These are phyloP conservation scores for Coremacera marginata DNA, from an alignment of 2,888 invertebrate species.

Conservation along the genomic window DNA sequence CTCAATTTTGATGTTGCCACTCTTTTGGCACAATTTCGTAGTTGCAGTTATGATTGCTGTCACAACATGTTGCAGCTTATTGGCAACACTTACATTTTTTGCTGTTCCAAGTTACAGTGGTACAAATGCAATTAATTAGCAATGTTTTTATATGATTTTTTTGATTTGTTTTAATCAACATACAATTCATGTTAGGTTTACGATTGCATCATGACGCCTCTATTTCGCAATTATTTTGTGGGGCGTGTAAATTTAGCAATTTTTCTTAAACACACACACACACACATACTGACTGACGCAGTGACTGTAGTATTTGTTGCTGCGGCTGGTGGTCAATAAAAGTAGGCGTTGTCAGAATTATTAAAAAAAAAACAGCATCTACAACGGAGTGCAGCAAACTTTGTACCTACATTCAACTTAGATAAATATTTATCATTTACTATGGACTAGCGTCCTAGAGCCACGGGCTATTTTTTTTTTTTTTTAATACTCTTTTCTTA, in stretches of 20 bases:
- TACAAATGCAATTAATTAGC: slow-evolving; percentile 2
- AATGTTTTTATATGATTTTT: neutral
- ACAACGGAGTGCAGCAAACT: too few species aligned
- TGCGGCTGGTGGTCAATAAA: neutral
- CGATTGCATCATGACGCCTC: neutral
- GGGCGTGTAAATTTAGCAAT: slow-evolving; percentile 9
- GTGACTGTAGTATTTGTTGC: neutral
- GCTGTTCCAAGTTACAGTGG: slow-evolving; percentile 7
- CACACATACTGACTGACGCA: too few species aligned
- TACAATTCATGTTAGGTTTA: neutral
- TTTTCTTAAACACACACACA: neutral
- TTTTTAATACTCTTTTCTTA: too few species aligned
- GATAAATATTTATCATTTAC: slow-evolving; percentile 14
- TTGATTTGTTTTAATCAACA: neutral
- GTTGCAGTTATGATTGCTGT: slow-evolving; percentile 7
- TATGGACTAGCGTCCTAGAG: slow-evolving; percentile 5
- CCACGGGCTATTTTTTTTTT: neutral
- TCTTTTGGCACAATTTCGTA: neutral
- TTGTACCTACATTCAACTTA: too few species aligned
- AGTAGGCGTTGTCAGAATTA: neutral
- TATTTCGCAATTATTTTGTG: slow-evolving; percentile 15
- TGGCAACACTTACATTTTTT: neutral
- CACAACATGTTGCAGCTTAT: neutral
- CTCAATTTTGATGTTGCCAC: neutral
- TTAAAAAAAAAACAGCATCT: too few species aligned